Base-by-base conservation (phyloP, 1,140 invertebrate species). In the Lutraria rhynchaena region DNA sequence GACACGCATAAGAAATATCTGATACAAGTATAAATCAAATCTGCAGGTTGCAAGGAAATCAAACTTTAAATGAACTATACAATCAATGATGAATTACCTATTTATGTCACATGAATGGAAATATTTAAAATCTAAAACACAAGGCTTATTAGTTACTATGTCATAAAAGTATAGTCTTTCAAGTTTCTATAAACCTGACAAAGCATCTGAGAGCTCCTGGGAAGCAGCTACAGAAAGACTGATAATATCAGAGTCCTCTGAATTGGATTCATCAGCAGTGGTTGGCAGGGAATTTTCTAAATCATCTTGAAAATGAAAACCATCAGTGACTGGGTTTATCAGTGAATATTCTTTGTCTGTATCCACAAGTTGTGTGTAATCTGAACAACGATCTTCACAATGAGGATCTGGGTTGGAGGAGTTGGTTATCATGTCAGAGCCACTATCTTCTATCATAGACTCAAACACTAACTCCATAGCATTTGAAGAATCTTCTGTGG, bases 161-260 rank as follows among this genome's bases (percentile, higher is more conserved):
- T n/a, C n/a, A n/a, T n/a, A n/a, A n/a, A n/a, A n/a, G n/a, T n/a
- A n/a, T n/a, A n/a, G n/a, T n/a, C n/a, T n/a, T n/a, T n/a, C n/a
- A n/a, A 41, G 37, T 7, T 5, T 41, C 19, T 33, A 74, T 22
- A 74, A 41, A 74, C 53, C 46, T 44, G 71, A 74, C 33, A 74
- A 35, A 27, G 53, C 71, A 74, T 74, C 71, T 13, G 71, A 60
- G 9, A 74, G 24, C 11, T 74, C 71, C 37, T 74, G 71, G 19
- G 71, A 74, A 2, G 71, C 53, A 3, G 55, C 71, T 55, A 57
- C 60, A 11, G 71, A 74, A 22, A 74, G 46, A 35, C 41, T 71
- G 17, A 71, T 33, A n/a, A 22, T 51, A 35, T 74, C 71, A 17
- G 22, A 5, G 27, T 41, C 44, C 17, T 57, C 61, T 65, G 61